Base-by-base conservation (phyloP, 2,113 vertebrate genomes). In the Dicentrarchus labrax region DNA sequence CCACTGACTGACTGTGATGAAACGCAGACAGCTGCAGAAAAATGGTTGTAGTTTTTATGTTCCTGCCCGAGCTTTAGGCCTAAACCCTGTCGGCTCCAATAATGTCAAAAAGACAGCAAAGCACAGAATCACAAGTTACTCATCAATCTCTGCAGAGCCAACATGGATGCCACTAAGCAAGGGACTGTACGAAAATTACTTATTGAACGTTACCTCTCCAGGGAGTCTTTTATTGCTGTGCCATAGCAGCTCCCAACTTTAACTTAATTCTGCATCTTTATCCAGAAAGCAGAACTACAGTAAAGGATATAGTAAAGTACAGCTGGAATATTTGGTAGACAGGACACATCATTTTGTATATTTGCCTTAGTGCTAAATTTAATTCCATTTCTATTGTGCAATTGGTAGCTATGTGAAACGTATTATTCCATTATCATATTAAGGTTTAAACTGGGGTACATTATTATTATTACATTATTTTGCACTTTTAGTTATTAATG, bases 51-150 rank as follows among this genome's bases (percentile, higher is more conserved):
- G 30, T 12, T 71, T 50, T 53, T 38, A 41, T 65, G 43, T 66
- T 60, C 60, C 45, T 56, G 12, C 30, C 45, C 15, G 1, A n/a
- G 12, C 64, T 74, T 53, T 12, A 41, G 30, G 47, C 5, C 43
- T 56, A 6, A 39, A 83, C 47, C 12, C 5, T 36, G 47, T 71
- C 2, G 0, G 8, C 47, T 78, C 24, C 57, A 36, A 19, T 12
- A 13, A 68, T 6, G 39, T 56, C 48, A 72, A 80, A 48, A 24
- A 57, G 21, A 83, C n/a, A 80, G 59, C 17, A 43, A 72, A 72
- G 78, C 71, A 38, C 60, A 54, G 62, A 76, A 38, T 15, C 0
- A 54, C 51, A 59, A 60, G 48, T 54, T 77, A 68, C 17, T 68
- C 30, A 71, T 54, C 45, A 10, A 56, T 51, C 9, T 65, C 50